Evolutionary conservation across 2,888 invertebrate genomes (phyloP).

Genomic region (Agrotis exclamationis): DNA sequence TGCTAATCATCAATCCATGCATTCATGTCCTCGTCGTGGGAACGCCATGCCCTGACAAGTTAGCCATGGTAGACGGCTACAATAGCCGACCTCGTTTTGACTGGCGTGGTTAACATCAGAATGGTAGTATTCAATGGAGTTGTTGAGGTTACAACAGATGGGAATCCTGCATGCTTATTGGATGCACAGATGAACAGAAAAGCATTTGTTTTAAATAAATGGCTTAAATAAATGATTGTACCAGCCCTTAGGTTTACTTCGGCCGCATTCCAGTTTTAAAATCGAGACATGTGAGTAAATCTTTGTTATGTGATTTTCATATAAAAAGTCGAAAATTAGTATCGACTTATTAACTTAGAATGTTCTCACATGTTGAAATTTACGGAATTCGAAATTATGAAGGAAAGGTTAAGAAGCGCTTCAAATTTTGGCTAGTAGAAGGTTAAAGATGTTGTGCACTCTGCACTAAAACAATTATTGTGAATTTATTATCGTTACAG

Average conservation of each 20-base stretch:
- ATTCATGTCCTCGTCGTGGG: slow-evolving; percentile 70
- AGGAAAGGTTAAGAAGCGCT: slow-evolving; percentile 6
- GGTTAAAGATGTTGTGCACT: slow-evolving; percentile 28
- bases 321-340: too few species aligned
- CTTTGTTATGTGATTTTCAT: not conserved
- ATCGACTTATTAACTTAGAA: not conserved
- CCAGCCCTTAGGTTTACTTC: too few species aligned
- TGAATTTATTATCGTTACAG: slow-evolving; percentile 25
- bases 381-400: not conserved
- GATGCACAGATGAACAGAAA: not conserved
- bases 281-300: not conserved
- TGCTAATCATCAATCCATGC: slow-evolving; percentile 58
- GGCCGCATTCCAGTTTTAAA: too few species aligned
- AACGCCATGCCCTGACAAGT: slow-evolving; percentile 70
- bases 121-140: slow-evolving; percentile 50
- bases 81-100: slow-evolving; percentile 75
- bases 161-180: slow-evolving; percentile 17
- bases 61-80: slow-evolving; percentile 70
- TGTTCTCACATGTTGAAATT: not conserved
- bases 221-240: not conserved
- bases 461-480: slow-evolving; percentile 31
- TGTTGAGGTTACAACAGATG: slow-evolving; percentile 41
- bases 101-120: slow-evolving; percentile 63
- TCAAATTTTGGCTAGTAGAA: slow-evolving; percentile 33
- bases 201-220: not conserved